phyloP scores from a whole-genome alignment of 2,797 vertebrate species.

The Rhinoraja longicauda region DNA sequence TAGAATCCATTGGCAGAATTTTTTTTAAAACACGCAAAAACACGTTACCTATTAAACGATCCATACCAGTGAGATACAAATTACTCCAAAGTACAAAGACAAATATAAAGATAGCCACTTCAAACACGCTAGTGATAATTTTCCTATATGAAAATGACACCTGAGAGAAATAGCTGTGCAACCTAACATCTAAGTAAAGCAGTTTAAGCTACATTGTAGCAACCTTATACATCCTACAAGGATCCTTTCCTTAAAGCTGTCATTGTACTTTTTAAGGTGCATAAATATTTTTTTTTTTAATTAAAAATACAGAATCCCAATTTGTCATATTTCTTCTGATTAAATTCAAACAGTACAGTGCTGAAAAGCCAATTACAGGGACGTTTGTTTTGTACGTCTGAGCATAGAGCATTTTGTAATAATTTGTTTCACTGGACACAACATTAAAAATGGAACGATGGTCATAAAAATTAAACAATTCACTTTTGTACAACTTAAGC shows the following conservation, averaged over 20 bases:
- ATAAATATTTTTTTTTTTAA: neutral
- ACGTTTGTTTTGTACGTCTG: neutral
- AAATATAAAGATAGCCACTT: neutral
- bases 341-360: neutral
- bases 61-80: neutral
- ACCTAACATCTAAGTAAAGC: neutral
- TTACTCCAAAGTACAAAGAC: neutral
- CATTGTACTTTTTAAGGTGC: neutral
- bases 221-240: neutral
- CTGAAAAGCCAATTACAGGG: neutral
- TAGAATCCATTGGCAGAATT: neutral
- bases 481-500: constrained; percentile 36
- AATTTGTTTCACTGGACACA: neutral
- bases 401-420: neutral
- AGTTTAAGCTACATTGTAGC: too few species aligned
- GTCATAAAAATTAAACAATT: constrained; percentile 25
- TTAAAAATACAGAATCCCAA: neutral
- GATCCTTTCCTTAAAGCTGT: neutral
- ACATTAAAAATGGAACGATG: neutral
- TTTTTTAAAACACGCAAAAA: neutral
- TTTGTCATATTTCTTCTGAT: neutral
- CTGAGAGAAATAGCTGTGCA: neutral
- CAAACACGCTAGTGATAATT: neutral
- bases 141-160: neutral
- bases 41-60: neutral